Percentiles rank a stretch among this genome's conserved stretches.
These are phyloP conservation scores for Dryadula phaetusa DNA, from an alignment of 2,888 invertebrate species.

Conservation along the genomic window DNA sequence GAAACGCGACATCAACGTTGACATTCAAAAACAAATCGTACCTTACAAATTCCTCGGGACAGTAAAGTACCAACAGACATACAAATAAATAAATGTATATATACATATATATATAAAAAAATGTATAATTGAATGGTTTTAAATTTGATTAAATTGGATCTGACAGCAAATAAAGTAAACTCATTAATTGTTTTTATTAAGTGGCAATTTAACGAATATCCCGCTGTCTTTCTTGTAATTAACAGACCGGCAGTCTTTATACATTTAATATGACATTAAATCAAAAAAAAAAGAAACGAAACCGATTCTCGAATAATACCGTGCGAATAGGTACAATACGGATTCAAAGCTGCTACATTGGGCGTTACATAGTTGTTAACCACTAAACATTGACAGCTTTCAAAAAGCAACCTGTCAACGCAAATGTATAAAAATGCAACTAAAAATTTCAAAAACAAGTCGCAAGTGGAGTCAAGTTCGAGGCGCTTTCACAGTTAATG, in stretches of 20 bases:
- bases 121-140: constrained; percentile 13
- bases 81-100: neutral
- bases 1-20: no score
- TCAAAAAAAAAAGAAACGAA: neutral
- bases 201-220: constrained; percentile 24
- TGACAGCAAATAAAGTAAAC: constrained; percentile 11
- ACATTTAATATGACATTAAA: constrained; percentile 12
- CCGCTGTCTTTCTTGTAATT: constrained; percentile 17
- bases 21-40: no score
- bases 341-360: no score
- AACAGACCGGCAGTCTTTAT: constrained; percentile 2
- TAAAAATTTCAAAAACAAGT: neutral
- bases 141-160: constrained; percentile 16
- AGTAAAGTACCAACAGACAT: neutral
- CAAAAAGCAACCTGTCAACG: no score
- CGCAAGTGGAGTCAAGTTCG: neutral
- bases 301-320: neutral
- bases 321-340: no score
- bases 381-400: neutral
- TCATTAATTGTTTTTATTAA: constrained; percentile 16
- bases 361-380: no score
- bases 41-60: neutral
- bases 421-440: constrained; percentile 4
- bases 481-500: neutral
- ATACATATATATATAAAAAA: neutral